Evolutionary conservation across 1,140 invertebrate genomes (phyloP), one percentile per base, ranked within the genome.

Genomic region (Helicoverpa armigera): DNA sequence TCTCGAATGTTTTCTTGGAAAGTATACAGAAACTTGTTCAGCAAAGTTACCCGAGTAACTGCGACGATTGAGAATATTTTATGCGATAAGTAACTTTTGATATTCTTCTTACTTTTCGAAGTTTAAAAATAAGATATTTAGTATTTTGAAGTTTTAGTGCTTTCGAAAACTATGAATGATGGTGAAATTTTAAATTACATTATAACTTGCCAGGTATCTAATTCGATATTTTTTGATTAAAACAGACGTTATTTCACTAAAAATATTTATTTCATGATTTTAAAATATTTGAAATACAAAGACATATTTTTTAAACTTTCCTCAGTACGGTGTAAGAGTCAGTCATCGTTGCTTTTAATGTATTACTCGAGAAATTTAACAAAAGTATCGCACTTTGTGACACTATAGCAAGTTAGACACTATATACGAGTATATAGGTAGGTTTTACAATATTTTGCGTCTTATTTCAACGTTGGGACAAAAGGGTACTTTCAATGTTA

Each of bases 361-460:
- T 56, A 58, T 73, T 56, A 73, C 54, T 56, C 70, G 29, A 31
- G 70, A 73, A 73, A 73, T 73, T 73, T 53, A 73, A 73, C 70
- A 54, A 43, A 73, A 73, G 70, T 73, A 53, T 73, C 54, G 54
- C 50, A 73, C 23, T 54, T 35, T 73, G 53, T 35, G 70, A 35
- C 35, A 43, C 31, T 65, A 18, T 65, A 43, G 5, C 31, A 11
- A 43, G 63, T 16, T n/a, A 23, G 23, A 23, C 23, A 23, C 23
- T 1, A 23, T 23, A 23, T 23, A 23, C 2, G 23, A 23, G 23
- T 23, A 16, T 48, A n/a, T 14, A 43, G 16, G 63, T n/a, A 16
- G 7, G 31, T 65, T 61, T 7, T 31, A 43, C 35, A 13, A 31
- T 14, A 12, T 43, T 13, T 65, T 63, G 14, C 23, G 23, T 12